Percentiles rank a stretch among this genome's conserved stretches.
Evolutionary conservation across 2,113 vertebrate species (phyloP).

Genomic region (Coptodon rendalli): DNA sequence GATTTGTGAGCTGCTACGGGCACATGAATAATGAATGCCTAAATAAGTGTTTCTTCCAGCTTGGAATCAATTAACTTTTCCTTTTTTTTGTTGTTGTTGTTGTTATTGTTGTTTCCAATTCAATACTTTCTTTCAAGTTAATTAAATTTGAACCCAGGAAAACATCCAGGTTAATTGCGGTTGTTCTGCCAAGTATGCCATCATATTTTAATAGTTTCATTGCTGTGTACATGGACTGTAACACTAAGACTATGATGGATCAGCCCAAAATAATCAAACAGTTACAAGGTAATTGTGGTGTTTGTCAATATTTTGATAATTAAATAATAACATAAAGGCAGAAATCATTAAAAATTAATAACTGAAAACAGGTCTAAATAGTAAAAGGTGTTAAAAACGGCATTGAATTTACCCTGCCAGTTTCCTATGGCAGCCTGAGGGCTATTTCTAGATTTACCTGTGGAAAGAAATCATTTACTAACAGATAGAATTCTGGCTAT

Average conservation of each 20-base stretch:
- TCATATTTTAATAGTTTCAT: background rate
- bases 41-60: background rate
- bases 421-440: fast-evolving
- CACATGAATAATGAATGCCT: background rate
- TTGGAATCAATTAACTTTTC: background rate
- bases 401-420: background rate
- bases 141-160: background rate
- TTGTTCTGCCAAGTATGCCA: background rate
- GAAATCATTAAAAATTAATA: background rate
- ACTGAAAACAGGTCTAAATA: background rate
- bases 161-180: background rate
- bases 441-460: background rate
- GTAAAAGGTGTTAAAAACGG: background rate
- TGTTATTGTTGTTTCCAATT: background rate
- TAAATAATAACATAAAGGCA: background rate
- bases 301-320: background rate
- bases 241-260: background rate
- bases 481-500: background rate
- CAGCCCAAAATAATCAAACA: background rate
- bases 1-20: background rate
- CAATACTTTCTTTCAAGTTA: background rate
- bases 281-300: background rate
- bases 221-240: background rate
- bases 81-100: background rate
- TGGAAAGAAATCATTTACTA: background rate